Percentiles rank a stretch among this genome's conserved stretches.
Conservation (phyloP, 1,140 invertebrate genomes). For the Brachionus plicatilis region DNA sequence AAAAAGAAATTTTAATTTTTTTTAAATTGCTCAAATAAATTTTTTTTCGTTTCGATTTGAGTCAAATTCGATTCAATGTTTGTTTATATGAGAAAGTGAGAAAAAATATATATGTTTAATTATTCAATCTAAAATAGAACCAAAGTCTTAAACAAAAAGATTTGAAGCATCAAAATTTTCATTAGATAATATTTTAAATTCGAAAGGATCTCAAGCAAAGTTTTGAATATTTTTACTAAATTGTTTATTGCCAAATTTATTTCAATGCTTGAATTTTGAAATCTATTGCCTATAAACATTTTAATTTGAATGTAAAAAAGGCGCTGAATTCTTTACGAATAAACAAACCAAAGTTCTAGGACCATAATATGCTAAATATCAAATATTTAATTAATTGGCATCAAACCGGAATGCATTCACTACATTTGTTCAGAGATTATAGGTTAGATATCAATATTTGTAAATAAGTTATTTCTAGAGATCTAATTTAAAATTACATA, state of each 20-base stretch:
- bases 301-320: not conserved
- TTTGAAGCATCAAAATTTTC: constrained; percentile 1
- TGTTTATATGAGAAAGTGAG: not conserved
- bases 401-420: not conserved
- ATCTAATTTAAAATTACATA: not conserved
- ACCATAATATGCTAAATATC: not conserved
- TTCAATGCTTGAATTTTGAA: not conserved
- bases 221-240: constrained; percentile 12
- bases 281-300: not conserved
- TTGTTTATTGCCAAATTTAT: not conserved
- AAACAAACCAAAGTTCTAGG: not conserved
- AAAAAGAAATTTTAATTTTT: not conserved
- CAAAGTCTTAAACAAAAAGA: not conserved
- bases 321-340: not conserved
- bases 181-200: constrained; percentile 17
- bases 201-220: not conserved
- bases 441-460: not conserved
- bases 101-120: not conserved
- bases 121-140: not conserved
- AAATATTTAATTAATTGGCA: not conserved
- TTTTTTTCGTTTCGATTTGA: not conserved
- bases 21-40: constrained; percentile 7
- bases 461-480: not conserved
- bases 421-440: not conserved
- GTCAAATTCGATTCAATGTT: constrained; percentile 22